These are phyloP conservation scores for Myiagra hebetior DNA, from an alignment of 2,113 vertebrate genomes.

Conservation along the genomic window DNA sequence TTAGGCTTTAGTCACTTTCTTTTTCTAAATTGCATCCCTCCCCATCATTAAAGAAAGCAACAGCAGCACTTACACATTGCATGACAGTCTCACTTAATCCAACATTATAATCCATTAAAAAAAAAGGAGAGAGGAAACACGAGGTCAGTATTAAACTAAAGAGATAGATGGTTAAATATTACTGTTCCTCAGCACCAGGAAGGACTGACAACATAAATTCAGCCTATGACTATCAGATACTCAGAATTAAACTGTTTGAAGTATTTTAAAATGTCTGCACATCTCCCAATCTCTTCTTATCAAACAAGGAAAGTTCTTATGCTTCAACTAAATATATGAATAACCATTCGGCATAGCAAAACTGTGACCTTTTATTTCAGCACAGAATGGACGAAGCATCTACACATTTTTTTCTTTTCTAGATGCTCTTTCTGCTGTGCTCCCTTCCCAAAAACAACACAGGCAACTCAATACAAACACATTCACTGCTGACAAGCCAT, in stretches of 20 bases:
- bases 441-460: not conserved
- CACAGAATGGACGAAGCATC: not conserved
- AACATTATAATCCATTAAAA: not conserved
- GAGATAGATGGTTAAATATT: not conserved
- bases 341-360: not conserved
- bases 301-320: not conserved
- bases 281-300: not conserved
- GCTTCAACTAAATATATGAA: not conserved
- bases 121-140: not conserved
- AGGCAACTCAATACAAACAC: not conserved
- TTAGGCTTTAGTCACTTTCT: not conserved
- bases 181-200: not conserved
- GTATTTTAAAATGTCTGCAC: not conserved
- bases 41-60: not conserved
- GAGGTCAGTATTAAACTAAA: not conserved
- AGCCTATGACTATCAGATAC: not conserved
- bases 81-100: not conserved
- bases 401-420: not conserved
- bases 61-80: not conserved
- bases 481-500: not conserved
- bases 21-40: not conserved
- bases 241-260: not conserved
- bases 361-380: not conserved
- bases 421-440: not conserved
- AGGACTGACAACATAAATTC: fast-evolving